These are phyloP conservation scores for Arctopsyche grandis DNA, from an alignment of 1,140 invertebrate genomes.

Conservation along the genomic window DNA sequence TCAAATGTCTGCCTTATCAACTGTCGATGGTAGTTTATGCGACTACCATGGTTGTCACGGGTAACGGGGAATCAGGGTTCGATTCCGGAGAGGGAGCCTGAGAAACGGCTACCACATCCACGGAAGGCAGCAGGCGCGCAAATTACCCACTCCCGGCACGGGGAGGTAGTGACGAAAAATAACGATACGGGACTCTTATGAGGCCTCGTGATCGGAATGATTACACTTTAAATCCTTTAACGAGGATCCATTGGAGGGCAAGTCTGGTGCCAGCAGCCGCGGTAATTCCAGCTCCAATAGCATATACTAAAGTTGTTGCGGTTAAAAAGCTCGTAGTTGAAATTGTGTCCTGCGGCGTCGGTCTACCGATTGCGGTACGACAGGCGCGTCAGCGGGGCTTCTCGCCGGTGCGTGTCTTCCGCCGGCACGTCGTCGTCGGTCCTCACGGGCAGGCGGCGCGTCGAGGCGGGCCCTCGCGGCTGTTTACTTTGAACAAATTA, in stretches of 20 bases:
- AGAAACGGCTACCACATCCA: constrained; percentile 93
- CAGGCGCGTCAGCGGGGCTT: too few relatives aligned
- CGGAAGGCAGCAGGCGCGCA: constrained; percentile 90
- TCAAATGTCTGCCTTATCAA: constrained; percentile 91
- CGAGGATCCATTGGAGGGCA: constrained; percentile 90
- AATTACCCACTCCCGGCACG: constrained; percentile 86
- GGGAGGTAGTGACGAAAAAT: constrained; percentile 89
- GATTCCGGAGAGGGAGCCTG: constrained; percentile 83
- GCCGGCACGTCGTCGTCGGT: too few relatives aligned
- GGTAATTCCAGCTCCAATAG: constrained; percentile 92
- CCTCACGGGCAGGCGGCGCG: too few relatives aligned
- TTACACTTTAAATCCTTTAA: constrained; percentile 90
- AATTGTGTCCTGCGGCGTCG: constrained; percentile 72
- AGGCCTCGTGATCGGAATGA: constrained; percentile 88
- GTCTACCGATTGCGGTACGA: constrained; percentile 65
- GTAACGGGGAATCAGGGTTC: constrained; percentile 78
- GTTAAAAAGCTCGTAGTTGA: constrained; percentile 82
- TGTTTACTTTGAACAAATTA: too few relatives aligned
- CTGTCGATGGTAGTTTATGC: constrained; percentile 82
- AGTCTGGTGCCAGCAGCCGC: constrained; percentile 91
- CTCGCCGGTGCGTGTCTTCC: too few relatives aligned
- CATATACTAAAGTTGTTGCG: constrained; percentile 89
- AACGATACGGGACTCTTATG: constrained; percentile 82
- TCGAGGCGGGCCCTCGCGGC: too few relatives aligned
- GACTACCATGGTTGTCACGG: constrained; percentile 81